These are phyloP conservation scores for Chouioia cunea DNA, from an alignment of 2,888 invertebrate genomes.

Conservation along the genomic window DNA sequence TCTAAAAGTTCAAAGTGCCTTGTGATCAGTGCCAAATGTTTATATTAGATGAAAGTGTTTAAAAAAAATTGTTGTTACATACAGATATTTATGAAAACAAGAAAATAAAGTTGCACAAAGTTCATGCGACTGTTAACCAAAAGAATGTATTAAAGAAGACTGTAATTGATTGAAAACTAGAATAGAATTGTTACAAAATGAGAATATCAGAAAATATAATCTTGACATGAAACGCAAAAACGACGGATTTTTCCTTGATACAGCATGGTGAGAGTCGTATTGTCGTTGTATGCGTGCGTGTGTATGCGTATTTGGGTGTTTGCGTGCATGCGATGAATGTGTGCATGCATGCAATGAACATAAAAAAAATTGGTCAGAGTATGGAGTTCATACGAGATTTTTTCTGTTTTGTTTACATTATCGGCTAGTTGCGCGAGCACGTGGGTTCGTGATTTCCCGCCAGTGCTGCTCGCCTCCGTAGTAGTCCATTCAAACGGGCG, in stretches of 20 bases:
- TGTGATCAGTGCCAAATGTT: slow-evolving; percentile 30
- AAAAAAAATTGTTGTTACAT: slow-evolving; percentile 7
- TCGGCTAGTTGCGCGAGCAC: slow-evolving; percentile 34
- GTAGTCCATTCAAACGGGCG: slow-evolving; percentile 56
- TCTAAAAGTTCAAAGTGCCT: slow-evolving; percentile 19
- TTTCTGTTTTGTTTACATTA: slow-evolving; percentile 34
- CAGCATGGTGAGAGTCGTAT: not conserved
- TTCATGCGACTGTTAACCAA: not conserved
- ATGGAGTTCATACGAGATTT: slow-evolving; percentile 2
- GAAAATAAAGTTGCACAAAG: not conserved
- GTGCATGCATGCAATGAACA: too few species aligned
- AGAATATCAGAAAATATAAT: slow-evolving; percentile 25
- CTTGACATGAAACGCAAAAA: slow-evolving; percentile 13
- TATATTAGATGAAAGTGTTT: not conserved
- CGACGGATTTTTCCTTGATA: slow-evolving; percentile 9
- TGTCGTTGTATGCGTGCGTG: too few species aligned
- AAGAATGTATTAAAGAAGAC: slow-evolving; percentile 24
- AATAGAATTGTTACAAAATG: slow-evolving; percentile 21
- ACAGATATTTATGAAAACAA: slow-evolving; percentile 1
- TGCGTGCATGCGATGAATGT: too few species aligned
- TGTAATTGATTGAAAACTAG: not conserved
- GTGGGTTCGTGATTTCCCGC: slow-evolving; percentile 57
- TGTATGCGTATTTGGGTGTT: not conserved
- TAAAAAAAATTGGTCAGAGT: too few species aligned
- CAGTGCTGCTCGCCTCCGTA: slow-evolving; percentile 53